A percentile compares a stretch with the other conserved stretches of the same genome.
These are phyloP conservation scores for Gila orcuttii DNA, from an alignment of 2,113 vertebrate species.

Conservation along the genomic window DNA sequence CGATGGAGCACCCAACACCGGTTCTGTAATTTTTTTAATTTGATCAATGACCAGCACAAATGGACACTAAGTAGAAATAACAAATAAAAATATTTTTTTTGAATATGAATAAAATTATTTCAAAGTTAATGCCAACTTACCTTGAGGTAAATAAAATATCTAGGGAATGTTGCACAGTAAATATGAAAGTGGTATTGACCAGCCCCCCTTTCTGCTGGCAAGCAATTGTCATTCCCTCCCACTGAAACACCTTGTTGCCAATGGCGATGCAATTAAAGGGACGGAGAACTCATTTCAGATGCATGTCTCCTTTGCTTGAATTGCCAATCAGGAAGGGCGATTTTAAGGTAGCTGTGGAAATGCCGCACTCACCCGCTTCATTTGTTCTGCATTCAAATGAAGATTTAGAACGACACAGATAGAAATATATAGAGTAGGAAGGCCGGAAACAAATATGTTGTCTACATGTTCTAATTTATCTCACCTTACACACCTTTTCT, in stretches of 20 bases:
- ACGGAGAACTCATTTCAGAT: constrained; percentile 87
- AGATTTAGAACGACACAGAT: constrained; percentile 62
- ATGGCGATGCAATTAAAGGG: constrained; percentile 90
- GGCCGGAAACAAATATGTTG: constrained; percentile 82
- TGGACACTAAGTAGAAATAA: neutral
- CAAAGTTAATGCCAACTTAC: neutral
- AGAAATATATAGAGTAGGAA: neutral
- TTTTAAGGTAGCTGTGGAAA: constrained; percentile 69
- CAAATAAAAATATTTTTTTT: no score
- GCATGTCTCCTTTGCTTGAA: constrained; percentile 81
- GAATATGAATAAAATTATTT: constrained; percentile 19
- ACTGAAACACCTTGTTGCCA: constrained; percentile 85
- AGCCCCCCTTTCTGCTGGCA: constrained; percentile 76
- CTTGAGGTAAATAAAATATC: constrained; percentile 63
- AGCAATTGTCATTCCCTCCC: constrained; percentile 80
- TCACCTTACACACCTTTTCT: constrained; percentile 73
- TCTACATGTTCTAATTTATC: constrained; percentile 79
- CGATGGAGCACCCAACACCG: no score
- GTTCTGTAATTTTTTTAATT: neutral
- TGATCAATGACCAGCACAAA: neutral
- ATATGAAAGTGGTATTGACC: constrained; percentile 81
- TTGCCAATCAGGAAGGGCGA: constrained; percentile 78
- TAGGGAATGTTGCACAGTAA: constrained; percentile 71
- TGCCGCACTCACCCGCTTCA: constrained; percentile 46
- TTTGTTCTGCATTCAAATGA: constrained; percentile 63